Conservation (phyloP, 2,113 vertebrate genomes). For the Garra rufa region DNA sequence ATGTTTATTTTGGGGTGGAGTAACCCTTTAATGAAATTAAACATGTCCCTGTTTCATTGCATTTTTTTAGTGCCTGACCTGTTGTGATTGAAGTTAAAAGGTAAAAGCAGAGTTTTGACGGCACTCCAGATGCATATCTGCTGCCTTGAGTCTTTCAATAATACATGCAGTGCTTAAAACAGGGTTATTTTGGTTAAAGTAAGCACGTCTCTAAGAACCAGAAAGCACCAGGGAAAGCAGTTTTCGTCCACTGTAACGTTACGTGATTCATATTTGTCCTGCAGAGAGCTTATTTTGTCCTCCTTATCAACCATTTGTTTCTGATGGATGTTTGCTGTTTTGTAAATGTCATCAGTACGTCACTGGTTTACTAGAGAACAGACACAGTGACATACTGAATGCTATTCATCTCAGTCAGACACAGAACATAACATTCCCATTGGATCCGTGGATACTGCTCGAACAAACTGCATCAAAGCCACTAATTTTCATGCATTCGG, state of each 20-base stretch:
- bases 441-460: background rate
- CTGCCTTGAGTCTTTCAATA: slow-evolving; percentile 50
- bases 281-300: slow-evolving; percentile 3
- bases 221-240: slow-evolving; percentile 11
- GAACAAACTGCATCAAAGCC: slow-evolving; percentile 21
- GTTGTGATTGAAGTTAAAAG: slow-evolving; percentile 51
- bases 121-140: slow-evolving; percentile 47
- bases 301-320: slow-evolving; percentile 24
- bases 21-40: background rate
- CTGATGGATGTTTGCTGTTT: slow-evolving; percentile 33
- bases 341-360: slow-evolving; percentile 33
- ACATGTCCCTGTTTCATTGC: background rate
- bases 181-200: slow-evolving; percentile 51
- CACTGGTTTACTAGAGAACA: slow-evolving; percentile 10
- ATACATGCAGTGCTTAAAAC: slow-evolving; percentile 48
- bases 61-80: slow-evolving; percentile 28
- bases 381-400: slow-evolving; percentile 18
- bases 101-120: slow-evolving; percentile 44
- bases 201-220: slow-evolving; percentile 31
- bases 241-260: slow-evolving; percentile 8
- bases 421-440: slow-evolving; percentile 6
- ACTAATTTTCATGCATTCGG: background rate
- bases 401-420: slow-evolving; percentile 36
- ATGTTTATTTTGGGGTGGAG: too few relatives aligned
- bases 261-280: slow-evolving; percentile 34